Base-by-base conservation (phyloP, 2,888 invertebrate genomes). In the Apamea epomidion region DNA sequence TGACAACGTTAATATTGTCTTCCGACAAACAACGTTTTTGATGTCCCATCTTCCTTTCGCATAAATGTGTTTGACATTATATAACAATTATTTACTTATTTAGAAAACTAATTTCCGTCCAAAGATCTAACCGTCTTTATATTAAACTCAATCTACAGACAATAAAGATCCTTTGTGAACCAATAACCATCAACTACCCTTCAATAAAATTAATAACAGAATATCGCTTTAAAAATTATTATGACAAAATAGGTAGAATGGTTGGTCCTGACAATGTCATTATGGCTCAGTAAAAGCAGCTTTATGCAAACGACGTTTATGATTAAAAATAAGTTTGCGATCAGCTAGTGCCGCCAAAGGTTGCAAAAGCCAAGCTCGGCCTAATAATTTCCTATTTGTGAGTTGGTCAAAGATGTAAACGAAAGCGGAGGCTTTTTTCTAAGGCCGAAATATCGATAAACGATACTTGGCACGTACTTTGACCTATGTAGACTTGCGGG, bases 301-400 rank as follows among this genome's bases (percentile, higher is more conserved):
- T 94, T 93, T 94, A 91, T 95, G 95, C 91, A 83, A 78, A 89
- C 89, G 95, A 95, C 94, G 86, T 94, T 94, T 93, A 94, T 95
- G 94, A 95, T 96, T 95, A 94, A 95, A 95, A 95, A 95, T 94
- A 92, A 92, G 89, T 91, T 91, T 90, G 89, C 91, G 91, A 94
- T 94, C 93, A 92, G 91, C 92, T 94, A 93, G 94, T 91, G 89
- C 84, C 84, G 84, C 91, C 89, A 92, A 93, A 93, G 91, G 93
- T 93, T 92, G 93, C 92, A 94, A 94, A 94, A 92, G 93, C 92
- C 93, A 90, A 92, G 87, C 91, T 92, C 81, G 91, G 92, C 93
- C 95, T 95, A 94, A 95, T 95, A 94, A 95, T 95, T 95, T 95
- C 95, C 95, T 95, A 92, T 94, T 90, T 88, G 85, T 79, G 32